A percentile compares a stretch with the other conserved stretches of the same genome.
phyloP scores from a whole-genome alignment of 2,113 vertebrate species.

The Climacteris rufus region DNA sequence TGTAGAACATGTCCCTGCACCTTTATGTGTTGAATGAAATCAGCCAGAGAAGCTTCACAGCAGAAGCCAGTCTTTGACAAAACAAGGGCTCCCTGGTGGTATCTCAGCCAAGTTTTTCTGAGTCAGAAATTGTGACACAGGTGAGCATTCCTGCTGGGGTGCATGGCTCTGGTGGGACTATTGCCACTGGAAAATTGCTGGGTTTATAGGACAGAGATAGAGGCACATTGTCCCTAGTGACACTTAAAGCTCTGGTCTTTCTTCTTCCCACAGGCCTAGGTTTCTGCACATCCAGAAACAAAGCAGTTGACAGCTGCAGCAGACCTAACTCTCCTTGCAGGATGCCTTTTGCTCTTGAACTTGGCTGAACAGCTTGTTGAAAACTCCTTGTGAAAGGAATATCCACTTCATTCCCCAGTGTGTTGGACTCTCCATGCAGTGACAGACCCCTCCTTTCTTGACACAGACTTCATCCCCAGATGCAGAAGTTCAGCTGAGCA shows the following conservation, averaged over 20 bases:
- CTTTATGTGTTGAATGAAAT: not conserved
- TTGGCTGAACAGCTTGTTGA: not conserved
- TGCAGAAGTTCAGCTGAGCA: not conserved
- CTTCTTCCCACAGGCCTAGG: constrained; percentile 53
- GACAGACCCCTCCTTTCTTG: not conserved
- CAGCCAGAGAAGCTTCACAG: not conserved
- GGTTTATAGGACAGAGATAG: not conserved
- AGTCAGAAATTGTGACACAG: not conserved
- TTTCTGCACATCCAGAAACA: constrained; percentile 71
- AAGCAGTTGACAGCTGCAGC: not conserved
- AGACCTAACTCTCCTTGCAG: not conserved
- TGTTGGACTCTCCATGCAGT: not conserved
- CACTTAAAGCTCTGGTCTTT: not conserved
- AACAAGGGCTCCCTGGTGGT: not conserved
- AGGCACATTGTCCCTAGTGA: not conserved
- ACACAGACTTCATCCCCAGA: not conserved
- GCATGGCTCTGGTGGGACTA: not conserved
- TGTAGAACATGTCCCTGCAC: not conserved
- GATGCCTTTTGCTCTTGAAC: not conserved
- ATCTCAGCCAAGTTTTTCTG: not conserved
- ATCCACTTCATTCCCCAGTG: not conserved
- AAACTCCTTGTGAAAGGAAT: not conserved
- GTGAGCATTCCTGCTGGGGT: not conserved
- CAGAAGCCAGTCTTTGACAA: not conserved
- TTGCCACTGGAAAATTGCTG: not conserved